Conservation (phyloP, 1,140 invertebrate species). For the Pachypsylla venusta region DNA sequence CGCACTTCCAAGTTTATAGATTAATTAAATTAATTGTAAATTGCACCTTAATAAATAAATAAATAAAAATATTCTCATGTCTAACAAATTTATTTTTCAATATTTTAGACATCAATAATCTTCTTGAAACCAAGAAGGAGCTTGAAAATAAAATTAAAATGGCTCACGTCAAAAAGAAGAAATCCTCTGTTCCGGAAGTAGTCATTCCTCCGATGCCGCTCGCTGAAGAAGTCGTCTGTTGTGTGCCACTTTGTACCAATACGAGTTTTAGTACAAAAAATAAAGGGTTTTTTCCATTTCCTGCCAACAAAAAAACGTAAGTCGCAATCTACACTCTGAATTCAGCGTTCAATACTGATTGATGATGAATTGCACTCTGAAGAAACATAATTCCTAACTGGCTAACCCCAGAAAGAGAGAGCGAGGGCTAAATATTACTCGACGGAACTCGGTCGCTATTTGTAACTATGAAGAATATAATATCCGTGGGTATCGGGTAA, state of each 20-base stretch:
- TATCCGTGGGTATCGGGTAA: no score
- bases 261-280: neutral
- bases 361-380: no score
- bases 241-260: neutral
- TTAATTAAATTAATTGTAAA: neutral
- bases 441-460: no score
- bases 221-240: neutral
- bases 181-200: neutral
- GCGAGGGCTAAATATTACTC: no score
- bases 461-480: no score
- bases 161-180: neutral
- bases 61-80: neutral
- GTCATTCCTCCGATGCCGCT: neutral
- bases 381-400: no score
- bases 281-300: neutral
- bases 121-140: neutral
- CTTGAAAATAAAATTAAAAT: conserved; percentile 7
- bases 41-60: neutral
- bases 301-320: neutral
- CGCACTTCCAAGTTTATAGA: no score
- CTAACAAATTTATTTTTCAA: neutral
- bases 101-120: conserved; percentile 7
- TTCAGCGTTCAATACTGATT: no score
- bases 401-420: no score
- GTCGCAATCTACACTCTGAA: no score